A percentile compares a stretch with the other conserved stretches of the same genome.
Conservation (phyloP, 2,888 invertebrate genomes). For the Gasteruption jaculator region DNA sequence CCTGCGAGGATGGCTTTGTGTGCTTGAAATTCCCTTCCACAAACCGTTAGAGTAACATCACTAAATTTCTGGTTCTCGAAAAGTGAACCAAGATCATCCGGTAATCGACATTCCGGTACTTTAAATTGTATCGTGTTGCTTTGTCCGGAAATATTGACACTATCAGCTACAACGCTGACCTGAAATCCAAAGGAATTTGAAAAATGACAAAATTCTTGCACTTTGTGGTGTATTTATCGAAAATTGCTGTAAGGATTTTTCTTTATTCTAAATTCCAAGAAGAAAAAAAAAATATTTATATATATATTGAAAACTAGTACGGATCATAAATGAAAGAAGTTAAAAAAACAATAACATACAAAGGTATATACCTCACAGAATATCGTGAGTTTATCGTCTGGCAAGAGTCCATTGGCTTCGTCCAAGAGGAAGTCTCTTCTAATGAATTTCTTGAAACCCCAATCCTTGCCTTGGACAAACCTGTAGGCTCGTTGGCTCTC, state of each 20-base stretch:
- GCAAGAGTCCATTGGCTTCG: conserved; percentile 96
- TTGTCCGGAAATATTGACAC: conserved; percentile 98
- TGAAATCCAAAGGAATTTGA: conserved; percentile 38
- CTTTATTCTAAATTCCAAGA: too few species aligned
- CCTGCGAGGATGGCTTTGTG: conserved; percentile 94
- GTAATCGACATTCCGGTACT: conserved; percentile 88
- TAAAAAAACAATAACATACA: conserved; percentile 37
- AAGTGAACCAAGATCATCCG: conserved; percentile 91
- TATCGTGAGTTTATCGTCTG: conserved; percentile 98
- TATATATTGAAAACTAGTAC: background rate
- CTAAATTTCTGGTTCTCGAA: conserved; percentile 98
- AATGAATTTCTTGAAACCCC: conserved; percentile 99
- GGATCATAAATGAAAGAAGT: conserved; percentile 22
- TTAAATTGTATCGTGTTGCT: conserved; percentile 97
- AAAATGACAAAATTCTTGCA: too few species aligned
- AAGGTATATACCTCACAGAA: conserved; percentile 84
- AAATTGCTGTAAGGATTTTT: too few species aligned
- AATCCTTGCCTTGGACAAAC: conserved; percentile 99
- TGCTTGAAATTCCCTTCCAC: conserved; percentile 86
- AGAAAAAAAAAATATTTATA: background rate
- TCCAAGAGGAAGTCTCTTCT: conserved; percentile 97
- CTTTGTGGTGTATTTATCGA: too few species aligned
- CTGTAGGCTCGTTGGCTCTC: conserved; percentile 90
- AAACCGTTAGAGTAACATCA: conserved; percentile 93
- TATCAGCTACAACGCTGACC: conserved; percentile 96